Base-by-base conservation (phyloP, 2,888 invertebrate species). In the Platerodrilus igneus region DNA sequence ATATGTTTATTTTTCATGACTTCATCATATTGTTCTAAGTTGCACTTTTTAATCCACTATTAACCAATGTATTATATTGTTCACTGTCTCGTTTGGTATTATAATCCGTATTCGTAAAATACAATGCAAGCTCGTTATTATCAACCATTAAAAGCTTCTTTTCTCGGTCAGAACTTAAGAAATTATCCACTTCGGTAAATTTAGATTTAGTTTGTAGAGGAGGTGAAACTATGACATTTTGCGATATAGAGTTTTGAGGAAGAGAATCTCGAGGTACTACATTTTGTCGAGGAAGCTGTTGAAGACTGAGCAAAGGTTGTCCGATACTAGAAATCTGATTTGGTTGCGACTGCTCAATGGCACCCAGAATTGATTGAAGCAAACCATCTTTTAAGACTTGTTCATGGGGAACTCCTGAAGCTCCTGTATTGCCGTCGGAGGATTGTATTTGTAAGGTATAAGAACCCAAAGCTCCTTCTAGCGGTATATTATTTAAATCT, bases 401-500 rank as follows among this genome's bases (percentile, higher is more conserved):
- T 8, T 83, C 83, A 53, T 89, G 88, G 32, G 85, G 78, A 13
- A 58, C 74, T 26, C 60, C 59, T 7, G 45, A 41, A 11, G 3
- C 58, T 49, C 61, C 72, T 1, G 63, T 56, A 56, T 68, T 60
- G 7, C 74, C 75, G 49, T 80, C 77, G 0, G 83, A 79, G 0
- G 83, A 72, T 57, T 86, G 86, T 30, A 87, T 86, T 61, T 89
- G 86, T 8, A 89, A 66, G 1, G 83, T 81, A 58, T 86, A 89
- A 2, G 77, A 75, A 1, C 79, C 81, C 9, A 74, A 70, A 15
- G 76, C 72, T 1, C 77, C 78, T 56, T 76, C 73, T 0, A 76
- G 55, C 0, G 77, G 75, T 22, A 79, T 70, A 39, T 68, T 69
- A 42, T 66, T 67, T 17, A 67, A 56, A 51, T 68, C 66, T 20